Conservation (phyloP, 2,797 vertebrate genomes). For the Epinephelus malabaricus region DNA sequence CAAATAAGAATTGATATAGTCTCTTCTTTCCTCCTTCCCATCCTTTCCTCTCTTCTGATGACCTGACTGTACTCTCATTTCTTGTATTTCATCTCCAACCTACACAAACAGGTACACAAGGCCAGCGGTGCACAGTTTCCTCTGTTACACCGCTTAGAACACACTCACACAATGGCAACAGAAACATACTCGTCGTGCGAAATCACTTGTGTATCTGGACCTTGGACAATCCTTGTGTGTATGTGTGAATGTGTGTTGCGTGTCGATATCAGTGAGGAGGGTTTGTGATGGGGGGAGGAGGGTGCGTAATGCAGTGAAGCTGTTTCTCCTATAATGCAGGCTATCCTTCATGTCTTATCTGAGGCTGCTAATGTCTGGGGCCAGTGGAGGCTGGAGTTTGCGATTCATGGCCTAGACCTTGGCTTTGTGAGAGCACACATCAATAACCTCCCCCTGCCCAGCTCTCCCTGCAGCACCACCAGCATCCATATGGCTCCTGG, state of each 20-base stretch:
- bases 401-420: slow-evolving; percentile 89
- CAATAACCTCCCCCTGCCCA: slow-evolving; percentile 86
- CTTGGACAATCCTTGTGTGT: not conserved
- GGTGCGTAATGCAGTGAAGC: slow-evolving; percentile 68
- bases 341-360: slow-evolving; percentile 90
- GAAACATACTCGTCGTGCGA: slow-evolving; percentile 12
- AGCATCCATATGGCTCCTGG: slow-evolving; percentile 86
- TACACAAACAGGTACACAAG: slow-evolving; percentile 15
- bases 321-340: slow-evolving; percentile 84
- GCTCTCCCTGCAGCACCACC: slow-evolving; percentile 56
- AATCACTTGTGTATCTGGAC: slow-evolving; percentile 14
- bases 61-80: slow-evolving; percentile 8
- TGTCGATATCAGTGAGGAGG: slow-evolving; percentile 36
- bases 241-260: slow-evolving; percentile 17
- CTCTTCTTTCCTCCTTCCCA: not conserved
- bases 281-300: slow-evolving; percentile 9
- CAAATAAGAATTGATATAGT: not conserved
- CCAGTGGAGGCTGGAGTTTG: slow-evolving; percentile 85
- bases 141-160: not conserved
- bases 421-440: slow-evolving; percentile 90
- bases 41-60: slow-evolving; percentile 3
- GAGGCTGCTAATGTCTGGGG: slow-evolving; percentile 88
- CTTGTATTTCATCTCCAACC: slow-evolving; percentile 39
- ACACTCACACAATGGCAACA: slow-evolving; percentile 2
- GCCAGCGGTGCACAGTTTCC: not conserved